Evolutionary conservation across 2,113 vertebrate species (phyloP).

Genomic region (Gracilinanus agilis): DNA sequence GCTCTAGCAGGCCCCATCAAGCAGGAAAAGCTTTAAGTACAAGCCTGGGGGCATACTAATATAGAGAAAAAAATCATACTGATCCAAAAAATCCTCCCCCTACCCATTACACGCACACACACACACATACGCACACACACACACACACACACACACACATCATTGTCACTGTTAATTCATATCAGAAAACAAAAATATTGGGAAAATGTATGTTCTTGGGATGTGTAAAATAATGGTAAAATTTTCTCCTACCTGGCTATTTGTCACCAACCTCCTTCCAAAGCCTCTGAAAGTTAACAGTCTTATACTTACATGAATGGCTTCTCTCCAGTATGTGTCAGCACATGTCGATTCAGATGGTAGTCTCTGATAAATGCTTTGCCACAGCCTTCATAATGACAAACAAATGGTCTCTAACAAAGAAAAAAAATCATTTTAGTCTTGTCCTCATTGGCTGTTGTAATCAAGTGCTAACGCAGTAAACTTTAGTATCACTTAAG

Average conservation of each 20-base stretch:
- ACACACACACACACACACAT: too few species aligned
- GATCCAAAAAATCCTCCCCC: background rate
- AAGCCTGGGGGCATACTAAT: background rate
- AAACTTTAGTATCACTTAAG: background rate
- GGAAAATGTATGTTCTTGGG: too few species aligned
- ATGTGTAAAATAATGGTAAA: background rate
- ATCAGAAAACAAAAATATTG: background rate
- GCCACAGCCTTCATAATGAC: constrained; percentile 87
- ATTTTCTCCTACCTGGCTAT: background rate
- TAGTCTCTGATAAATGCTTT: constrained; percentile 90
- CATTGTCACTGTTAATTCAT: background rate
- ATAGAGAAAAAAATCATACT: background rate
- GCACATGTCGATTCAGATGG: constrained; percentile 89
- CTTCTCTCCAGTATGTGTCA: constrained; percentile 91
- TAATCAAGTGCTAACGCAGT: background rate
- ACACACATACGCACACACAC: background rate
- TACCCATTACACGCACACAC: background rate
- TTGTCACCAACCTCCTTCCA: fast-evolving
- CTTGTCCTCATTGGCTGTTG: background rate
- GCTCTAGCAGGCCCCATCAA: background rate
- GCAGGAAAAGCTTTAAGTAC: background rate
- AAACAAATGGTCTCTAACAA: constrained; percentile 91
- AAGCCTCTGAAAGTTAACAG: background rate
- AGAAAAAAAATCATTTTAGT: background rate
- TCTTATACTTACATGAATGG: constrained; percentile 87